These are phyloP conservation scores for Bilobella aurantiaca DNA, from an alignment of 1,140 invertebrate genomes.

Conservation along the genomic window DNA sequence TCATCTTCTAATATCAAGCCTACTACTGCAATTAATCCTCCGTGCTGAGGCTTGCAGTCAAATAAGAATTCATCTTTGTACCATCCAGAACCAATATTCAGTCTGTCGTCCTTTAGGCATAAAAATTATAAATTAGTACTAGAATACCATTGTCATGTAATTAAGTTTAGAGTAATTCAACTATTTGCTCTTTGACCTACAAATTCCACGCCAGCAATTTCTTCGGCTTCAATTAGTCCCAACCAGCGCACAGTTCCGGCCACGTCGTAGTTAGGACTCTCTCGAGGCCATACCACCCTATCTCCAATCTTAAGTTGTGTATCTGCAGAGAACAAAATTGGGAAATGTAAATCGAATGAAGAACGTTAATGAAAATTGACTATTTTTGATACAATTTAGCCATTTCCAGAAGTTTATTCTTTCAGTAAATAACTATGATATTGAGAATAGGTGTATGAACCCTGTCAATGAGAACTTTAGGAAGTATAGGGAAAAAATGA, in stretches of 20 bases:
- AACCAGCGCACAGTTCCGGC: slow-evolving; percentile 48
- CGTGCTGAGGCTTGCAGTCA: slow-evolving; percentile 46
- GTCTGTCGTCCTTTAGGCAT: slow-evolving; percentile 35
- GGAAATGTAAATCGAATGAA: neutral
- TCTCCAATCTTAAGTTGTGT: slow-evolving; percentile 40
- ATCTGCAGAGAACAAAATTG: neutral
- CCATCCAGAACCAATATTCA: slow-evolving; percentile 37
- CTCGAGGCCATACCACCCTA: slow-evolving; percentile 47
- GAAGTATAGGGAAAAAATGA: no score
- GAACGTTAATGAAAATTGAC: no score
- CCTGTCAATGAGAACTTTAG: no score
- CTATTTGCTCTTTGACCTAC: no score
- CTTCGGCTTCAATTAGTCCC: slow-evolving; percentile 38
- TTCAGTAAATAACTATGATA: no score
- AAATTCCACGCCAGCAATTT: slow-evolving; percentile 48
- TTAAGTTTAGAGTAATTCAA: no score
- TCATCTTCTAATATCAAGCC: slow-evolving; percentile 47
- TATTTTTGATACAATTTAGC: no score
- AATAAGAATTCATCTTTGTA: slow-evolving; percentile 44
- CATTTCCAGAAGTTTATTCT: no score
- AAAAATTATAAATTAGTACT: no score
- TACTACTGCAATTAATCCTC: slow-evolving; percentile 48
- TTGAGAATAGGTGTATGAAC: no score
- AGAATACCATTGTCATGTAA: no score
- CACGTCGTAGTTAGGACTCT: slow-evolving; percentile 15